Conservation (phyloP, 2,797 vertebrate genomes). For the Scyliorhinus canicula region DNA sequence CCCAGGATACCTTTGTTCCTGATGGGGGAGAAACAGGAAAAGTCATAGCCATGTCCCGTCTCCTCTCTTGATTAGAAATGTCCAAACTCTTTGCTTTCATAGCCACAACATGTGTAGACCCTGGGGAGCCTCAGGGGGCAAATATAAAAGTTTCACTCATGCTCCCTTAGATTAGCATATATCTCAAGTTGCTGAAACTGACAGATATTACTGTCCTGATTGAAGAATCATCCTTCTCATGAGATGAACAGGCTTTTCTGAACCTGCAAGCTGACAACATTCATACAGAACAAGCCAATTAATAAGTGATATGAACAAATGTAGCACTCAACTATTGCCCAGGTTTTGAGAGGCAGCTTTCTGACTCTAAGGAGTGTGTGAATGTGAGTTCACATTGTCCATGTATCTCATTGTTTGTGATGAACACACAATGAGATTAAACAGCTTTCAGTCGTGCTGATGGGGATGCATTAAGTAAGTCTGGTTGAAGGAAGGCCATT, state of each 20-base stretch:
- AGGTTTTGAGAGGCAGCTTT: background rate
- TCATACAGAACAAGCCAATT: background rate
- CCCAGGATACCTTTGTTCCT: constrained; percentile 66
- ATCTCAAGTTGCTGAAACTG: background rate
- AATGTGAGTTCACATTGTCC: background rate
- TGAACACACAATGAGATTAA: background rate
- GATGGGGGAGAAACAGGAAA: constrained; percentile 39
- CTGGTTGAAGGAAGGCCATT: too few relatives aligned
- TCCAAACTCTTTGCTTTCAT: background rate
- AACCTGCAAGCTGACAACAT: background rate
- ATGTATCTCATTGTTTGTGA: background rate
- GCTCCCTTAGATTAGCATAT: background rate
- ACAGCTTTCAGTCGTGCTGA: background rate
- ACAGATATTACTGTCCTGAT: background rate
- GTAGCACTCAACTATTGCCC: background rate
- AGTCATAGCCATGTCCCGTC: background rate
- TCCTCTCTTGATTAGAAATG: background rate
- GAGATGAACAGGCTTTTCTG: background rate
- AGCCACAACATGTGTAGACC: background rate
- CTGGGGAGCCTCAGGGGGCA: background rate
- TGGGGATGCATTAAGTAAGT: too few relatives aligned
- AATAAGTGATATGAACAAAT: background rate
- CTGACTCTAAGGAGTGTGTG: background rate
- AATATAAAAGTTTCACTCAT: background rate
- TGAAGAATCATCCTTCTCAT: background rate